A percentile compares a stretch with the other conserved stretches of the same genome.
phyloP scores from a whole-genome alignment of 2,113 vertebrate species.

The Cavia aperea region DNA sequence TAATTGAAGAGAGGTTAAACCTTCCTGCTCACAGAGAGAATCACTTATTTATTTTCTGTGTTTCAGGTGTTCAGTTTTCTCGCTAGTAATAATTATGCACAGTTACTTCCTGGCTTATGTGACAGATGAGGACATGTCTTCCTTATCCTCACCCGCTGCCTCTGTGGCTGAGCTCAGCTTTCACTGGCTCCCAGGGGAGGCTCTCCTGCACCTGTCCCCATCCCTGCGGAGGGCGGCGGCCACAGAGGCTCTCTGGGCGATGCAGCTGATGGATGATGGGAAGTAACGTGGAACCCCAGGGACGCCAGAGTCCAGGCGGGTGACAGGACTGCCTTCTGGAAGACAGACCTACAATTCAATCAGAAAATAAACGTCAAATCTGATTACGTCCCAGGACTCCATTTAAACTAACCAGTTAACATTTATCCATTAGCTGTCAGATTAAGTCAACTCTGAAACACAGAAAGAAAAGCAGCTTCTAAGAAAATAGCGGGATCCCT shows the following conservation, averaged over 20 bases:
- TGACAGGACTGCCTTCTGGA: neutral
- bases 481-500: neutral
- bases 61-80: neutral
- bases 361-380: slow-evolving; percentile 14
- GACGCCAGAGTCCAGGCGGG: neutral
- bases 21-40: neutral
- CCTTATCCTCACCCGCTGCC: neutral
- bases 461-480: neutral
- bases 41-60: neutral
- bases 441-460: neutral
- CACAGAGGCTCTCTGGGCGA: neutral
- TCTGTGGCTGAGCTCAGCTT: neutral
- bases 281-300: neutral
- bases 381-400: neutral
- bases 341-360: neutral
- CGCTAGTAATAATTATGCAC: neutral
- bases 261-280: neutral
- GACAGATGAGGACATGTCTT: neutral
- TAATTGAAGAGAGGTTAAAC: neutral
- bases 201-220: neutral
- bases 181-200: neutral
- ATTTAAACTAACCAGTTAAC: neutral
- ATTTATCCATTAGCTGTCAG: neutral
- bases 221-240: neutral
- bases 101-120: neutral